These are phyloP conservation scores for Dallia pectoralis DNA, from an alignment of 2,797 vertebrate species.

Conservation along the genomic window DNA sequence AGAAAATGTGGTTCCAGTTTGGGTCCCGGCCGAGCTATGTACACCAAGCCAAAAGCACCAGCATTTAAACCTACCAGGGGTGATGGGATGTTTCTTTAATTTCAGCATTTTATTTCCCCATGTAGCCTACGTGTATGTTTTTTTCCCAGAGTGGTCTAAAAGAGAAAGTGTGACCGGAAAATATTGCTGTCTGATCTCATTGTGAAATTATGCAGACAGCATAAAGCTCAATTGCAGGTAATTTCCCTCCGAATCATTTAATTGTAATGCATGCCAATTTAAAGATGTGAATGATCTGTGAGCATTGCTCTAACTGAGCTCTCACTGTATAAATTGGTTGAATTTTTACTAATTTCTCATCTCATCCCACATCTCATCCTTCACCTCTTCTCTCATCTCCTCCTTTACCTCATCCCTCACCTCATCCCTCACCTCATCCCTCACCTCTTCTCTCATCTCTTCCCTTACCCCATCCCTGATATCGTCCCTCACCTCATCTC, in stretches of 20 bases:
- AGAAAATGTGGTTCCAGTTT: slow-evolving; percentile 72
- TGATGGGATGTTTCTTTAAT: background rate
- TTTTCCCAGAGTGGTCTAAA: background rate
- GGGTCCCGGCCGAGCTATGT: slow-evolving; percentile 33
- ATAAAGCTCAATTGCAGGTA: slow-evolving; percentile 62
- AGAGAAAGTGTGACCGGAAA: background rate
- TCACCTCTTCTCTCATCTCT: background rate
- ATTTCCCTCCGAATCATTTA: slow-evolving; percentile 72
- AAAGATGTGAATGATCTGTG: slow-evolving; percentile 44
- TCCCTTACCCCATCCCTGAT: no score
- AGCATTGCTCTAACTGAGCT: background rate
- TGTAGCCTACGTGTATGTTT: background rate
- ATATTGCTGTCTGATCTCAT: background rate
- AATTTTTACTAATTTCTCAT: background rate
- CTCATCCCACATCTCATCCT: no score
- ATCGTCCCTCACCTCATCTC: background rate
- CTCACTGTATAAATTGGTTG: background rate
- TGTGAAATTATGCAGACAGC: slow-evolving; percentile 66
- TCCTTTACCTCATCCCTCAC: background rate
- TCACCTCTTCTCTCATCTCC: background rate
- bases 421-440: background rate
- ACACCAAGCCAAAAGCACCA: background rate
- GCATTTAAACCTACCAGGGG: background rate
- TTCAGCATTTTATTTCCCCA: background rate
- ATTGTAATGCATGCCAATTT: slow-evolving; percentile 73